Evolutionary conservation across 2,113 vertebrate species (phyloP), one percentile per base, ranked within the genome.

Genomic region (Triplophysa rosa): DNA sequence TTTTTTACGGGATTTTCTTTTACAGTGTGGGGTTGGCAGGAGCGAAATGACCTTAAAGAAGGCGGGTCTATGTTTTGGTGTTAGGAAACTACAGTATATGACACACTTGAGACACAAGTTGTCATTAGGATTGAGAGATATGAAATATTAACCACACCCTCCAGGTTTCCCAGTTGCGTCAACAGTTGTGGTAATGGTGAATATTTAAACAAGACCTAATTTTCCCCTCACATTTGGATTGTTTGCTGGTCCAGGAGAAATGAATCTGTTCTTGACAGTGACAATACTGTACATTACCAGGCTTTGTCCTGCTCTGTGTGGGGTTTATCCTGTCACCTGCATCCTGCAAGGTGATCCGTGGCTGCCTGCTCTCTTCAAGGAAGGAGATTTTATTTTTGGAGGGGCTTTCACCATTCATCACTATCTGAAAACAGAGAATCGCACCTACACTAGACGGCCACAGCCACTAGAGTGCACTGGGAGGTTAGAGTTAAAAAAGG

Each of bases 361-460:
- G 33, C 70, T 29, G 14, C 86, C 89, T 78, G 87, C 66, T 3
- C 87, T 90, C 37, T 86, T 84, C 17, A 47, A 84, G 80, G 87
- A 88, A 16, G 91, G 91, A 52, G 90, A 92, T 70, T 90, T 88
- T 26, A 2, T 90, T 19, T 84, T 91, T 61, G 91, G 90, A 3
- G 89, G 90, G 16, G 83, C 87, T 81, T 93, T 93, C 47, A 80
- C 90, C 0, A 87, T 92, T 0, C 90, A 92, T 58, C 5, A 83
- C 72, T 83, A 86, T 7, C 69, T 74, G 26, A 26, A 82, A 23
- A 87, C 75, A 26, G 70, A 83, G 33, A 82, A 83, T 24, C 65
- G 85, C 24, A 80, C 84, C 74, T 91, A 90, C 65, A 90, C 80
- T 59, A 78, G 16, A 45, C 19, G 78, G 58, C 91, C 92, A 79